Evolutionary conservation across 1,140 invertebrate species (phyloP), one percentile per base, ranked within the genome.

Genomic region (Chironomus tepperi): DNA sequence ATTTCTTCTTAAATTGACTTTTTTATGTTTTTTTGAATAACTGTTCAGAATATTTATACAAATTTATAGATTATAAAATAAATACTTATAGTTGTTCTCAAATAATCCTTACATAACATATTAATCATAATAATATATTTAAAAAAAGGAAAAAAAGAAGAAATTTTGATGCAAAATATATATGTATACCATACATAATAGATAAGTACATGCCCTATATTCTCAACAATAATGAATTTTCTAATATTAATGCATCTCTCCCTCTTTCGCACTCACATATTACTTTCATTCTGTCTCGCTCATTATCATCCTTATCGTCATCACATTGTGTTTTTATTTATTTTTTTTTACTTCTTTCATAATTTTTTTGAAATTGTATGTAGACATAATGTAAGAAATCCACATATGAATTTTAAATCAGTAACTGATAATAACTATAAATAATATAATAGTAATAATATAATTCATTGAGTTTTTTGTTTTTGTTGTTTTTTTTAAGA

Each of bases 141-240:
- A 57, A 57, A 57, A n/a, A 57, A 57, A n/a, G 12, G 15, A 10
- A 15, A 57, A n/a, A 57, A 12, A 57, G n/a, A 57, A n/a, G 47
- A 57, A 57, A 57, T 57, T 57, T 57, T 57, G 47, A 57, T 57
- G 47, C 47, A 57, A 57, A 57, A 57, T 57, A 57, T 15, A 57
- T 15, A 57, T 34, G 5, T 34, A 34, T 34, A 34, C 24, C 24
- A 34, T 57, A 57, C 12, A 5, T 57, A 57, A 34, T 57, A 57
- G 12, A 57, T 57, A 57, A 57, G 47, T 57, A 57, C 47, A n/a
- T 57, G 47, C 47, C 47, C 47, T 57, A 34, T 34, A 34, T 34
- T 34, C 5, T 34, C 24, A 34, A 34, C 24, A 34, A 34, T 57
- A 57, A n/a, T 57, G n/a, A 57, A 57, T n/a, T 57, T 57, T 15